Evolutionary conservation across 2,113 vertebrate species (phyloP).

Genomic region (Gopherus flavomarginatus): DNA sequence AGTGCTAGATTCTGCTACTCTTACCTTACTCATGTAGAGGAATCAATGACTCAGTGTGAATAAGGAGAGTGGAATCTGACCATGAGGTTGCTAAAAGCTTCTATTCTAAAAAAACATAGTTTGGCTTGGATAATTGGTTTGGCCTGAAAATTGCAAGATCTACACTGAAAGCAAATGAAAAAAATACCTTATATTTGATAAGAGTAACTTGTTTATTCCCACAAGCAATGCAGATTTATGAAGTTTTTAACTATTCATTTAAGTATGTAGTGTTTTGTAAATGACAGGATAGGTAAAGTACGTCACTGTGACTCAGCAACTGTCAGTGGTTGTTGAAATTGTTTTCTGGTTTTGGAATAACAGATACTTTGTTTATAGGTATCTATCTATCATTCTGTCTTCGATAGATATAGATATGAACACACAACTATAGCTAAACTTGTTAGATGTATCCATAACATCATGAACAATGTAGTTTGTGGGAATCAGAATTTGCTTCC

Average conservation of each 20-base stretch:
- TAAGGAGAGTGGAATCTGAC: neutral
- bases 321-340: neutral
- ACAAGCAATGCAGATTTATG: neutral
- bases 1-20: neutral
- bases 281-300: neutral
- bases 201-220: neutral
- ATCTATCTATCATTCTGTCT: neutral
- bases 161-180: neutral
- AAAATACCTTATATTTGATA: neutral
- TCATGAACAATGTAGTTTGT: neutral
- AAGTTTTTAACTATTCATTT: neutral
- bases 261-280: neutral
- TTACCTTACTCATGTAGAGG: neutral
- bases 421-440: neutral
- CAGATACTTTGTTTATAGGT: neutral
- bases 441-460: slow-evolving; percentile 12
- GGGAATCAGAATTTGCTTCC: neutral
- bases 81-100: neutral
- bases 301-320: neutral
- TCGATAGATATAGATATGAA: neutral
- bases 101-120: fast-evolving
- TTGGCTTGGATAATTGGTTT: neutral
- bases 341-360: slow-evolving; percentile 7
- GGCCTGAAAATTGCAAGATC: neutral
- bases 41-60: neutral